These are phyloP conservation scores for Tridacna crocea DNA, from an alignment of 2,888 invertebrate species.

Conservation along the genomic window DNA sequence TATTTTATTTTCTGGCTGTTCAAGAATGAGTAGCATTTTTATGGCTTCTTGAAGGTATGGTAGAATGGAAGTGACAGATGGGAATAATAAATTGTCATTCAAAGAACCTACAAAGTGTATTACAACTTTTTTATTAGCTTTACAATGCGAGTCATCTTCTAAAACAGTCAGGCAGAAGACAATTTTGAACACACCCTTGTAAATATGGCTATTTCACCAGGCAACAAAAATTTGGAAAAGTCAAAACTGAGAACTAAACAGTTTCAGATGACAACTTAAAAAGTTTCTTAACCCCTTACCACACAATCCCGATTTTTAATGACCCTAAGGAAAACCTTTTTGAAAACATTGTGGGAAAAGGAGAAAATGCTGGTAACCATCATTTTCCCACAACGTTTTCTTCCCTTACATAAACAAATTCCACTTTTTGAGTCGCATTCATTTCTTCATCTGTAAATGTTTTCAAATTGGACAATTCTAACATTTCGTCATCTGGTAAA, in stretches of 20 bases:
- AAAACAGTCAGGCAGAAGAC: too few relatives aligned
- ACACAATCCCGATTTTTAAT: background rate
- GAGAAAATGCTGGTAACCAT: background rate
- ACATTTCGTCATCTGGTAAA: too few relatives aligned
- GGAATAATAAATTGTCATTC: constrained; percentile 25
- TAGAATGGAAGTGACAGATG: constrained; percentile 22
- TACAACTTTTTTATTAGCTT: too few relatives aligned
- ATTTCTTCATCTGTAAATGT: too few relatives aligned
- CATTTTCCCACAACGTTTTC: background rate
- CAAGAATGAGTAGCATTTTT: constrained; percentile 14
- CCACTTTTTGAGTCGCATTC: too few relatives aligned
- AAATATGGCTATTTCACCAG: too few relatives aligned
- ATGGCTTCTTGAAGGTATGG: constrained; percentile 18
- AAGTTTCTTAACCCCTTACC: background rate
- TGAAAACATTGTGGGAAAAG: constrained; percentile 2
- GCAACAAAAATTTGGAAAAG: constrained; percentile 3
- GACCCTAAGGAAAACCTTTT: background rate
- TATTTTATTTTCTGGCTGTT: constrained; percentile 13
- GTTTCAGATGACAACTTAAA: too few relatives aligned
- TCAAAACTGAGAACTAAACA: too few relatives aligned
- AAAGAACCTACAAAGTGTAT: constrained; percentile 16
- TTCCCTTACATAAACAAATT: background rate
- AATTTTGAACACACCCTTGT: too few relatives aligned
- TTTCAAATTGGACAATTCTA: too few relatives aligned
- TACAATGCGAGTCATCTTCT: too few relatives aligned